Base-by-base conservation (phyloP, 2,797 vertebrate species). In the Kryptopterus vitreolus region DNA sequence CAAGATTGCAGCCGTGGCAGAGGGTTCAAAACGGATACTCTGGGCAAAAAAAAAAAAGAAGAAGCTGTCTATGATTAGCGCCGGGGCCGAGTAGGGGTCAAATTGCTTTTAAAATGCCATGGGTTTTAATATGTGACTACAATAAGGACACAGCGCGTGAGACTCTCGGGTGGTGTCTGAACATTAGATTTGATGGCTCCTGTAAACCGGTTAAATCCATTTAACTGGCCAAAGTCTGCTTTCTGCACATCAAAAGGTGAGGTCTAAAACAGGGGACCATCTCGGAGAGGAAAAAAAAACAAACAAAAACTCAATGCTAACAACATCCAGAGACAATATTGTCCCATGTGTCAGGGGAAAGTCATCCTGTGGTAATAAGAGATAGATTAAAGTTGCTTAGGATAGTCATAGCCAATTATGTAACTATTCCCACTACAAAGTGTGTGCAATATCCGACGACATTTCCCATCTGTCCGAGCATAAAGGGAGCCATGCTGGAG, bases 91-190 rank as follows among this genome's bases (percentile, higher is more conserved):
- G 83, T 71, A 38, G 86, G 88, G 90, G 91, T 90, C 90, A 91
- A 90, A 91, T 87, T 88, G 88, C 90, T 92, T 92, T 92, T 89
- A 90, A 93, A 92, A 93, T 92, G 92, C 90, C 91, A 91, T 82
- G 86, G 90, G 89, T 91, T 88, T 78, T 92, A 83, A 89, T 91
- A 89, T 65, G 82, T 77, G 76, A 80, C 81, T 78, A 87, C 87
- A 89, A 87, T 85, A 84, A 82, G 84, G 79, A 85, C 85, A 87
- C 65, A 84, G 68, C 75, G 52, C 62, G 55, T 68, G 81, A 88
- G 79, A 88, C 84, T 90, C 83, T 85, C 78, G 79, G 87, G 85
- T 88, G 85, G 80, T 83, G 58, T 57, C 74, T 62, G 81, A 80
- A 90, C 88, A 90, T 85, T 87, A 83, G 76, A 76, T 81, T 81